Evolutionary conservation across 2,797 vertebrate species (phyloP).

Genomic region (Enteromius radiatus): DNA sequence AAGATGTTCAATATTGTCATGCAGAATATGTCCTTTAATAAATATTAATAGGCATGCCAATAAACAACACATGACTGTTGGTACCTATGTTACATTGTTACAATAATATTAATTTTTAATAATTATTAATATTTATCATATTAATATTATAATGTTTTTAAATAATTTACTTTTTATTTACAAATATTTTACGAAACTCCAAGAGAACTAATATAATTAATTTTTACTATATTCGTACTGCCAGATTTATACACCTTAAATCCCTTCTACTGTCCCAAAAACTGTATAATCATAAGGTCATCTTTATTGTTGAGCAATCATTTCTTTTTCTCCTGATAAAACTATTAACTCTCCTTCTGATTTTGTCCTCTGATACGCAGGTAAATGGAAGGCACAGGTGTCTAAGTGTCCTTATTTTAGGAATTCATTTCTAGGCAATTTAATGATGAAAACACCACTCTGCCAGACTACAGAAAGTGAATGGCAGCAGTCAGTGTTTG

Average conservation of each 20-base stretch:
- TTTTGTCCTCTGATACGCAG: not conserved
- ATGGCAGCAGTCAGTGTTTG: conserved; percentile 1
- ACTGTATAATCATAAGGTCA: not conserved
- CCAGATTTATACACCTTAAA: not conserved
- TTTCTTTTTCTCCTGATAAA: conserved; percentile 6
- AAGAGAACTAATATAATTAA: too few species aligned
- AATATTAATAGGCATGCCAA: not conserved
- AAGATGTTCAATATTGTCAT: not conserved
- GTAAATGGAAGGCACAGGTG: conserved; percentile 12
- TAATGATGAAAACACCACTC: not conserved
- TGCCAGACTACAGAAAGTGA: not conserved
- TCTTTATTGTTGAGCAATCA: conserved; percentile 13
- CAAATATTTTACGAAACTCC: not conserved
- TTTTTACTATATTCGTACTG: not conserved
- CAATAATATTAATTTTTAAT: not conserved
- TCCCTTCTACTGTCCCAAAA: not conserved
- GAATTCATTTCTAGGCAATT: conserved; percentile 24
- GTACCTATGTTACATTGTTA: not conserved
- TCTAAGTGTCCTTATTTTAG: not conserved
- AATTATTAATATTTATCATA: not conserved
- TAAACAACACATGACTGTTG: not conserved
- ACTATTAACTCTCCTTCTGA: not conserved
- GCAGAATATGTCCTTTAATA: not conserved
- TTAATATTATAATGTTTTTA: not conserved
- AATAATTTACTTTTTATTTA: not conserved